phyloP scores from a whole-genome alignment of 1,140 invertebrate genomes.

The Drosophila tsacasi region DNA sequence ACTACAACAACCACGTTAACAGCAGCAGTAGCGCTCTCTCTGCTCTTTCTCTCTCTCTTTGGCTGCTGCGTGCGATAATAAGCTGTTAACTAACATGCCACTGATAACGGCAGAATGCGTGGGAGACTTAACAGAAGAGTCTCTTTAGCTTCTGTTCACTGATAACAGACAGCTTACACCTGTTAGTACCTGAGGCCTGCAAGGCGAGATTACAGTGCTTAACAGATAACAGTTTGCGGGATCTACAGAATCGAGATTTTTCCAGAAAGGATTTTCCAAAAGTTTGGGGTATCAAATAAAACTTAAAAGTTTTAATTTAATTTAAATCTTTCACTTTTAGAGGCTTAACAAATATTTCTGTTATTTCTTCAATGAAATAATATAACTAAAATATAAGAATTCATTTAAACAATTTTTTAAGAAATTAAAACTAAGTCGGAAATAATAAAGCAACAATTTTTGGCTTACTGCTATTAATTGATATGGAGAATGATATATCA shows the following conservation, averaged over 20 bases:
- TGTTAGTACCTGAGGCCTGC: neutral
- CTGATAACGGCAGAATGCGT: neutral
- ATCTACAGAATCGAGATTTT: neutral
- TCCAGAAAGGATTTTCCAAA: neutral
- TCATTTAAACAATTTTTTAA: too few relatives aligned
- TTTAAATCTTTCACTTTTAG: neutral
- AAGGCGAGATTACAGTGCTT: neutral
- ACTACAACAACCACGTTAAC: neutral
- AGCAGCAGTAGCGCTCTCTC: neutral
- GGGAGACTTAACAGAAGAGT: neutral
- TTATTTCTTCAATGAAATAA: neutral
- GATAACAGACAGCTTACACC: constrained; percentile 2
- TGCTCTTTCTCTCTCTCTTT: constrained; percentile 4
- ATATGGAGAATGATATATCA: neutral
- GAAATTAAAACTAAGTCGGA: too few relatives aligned
- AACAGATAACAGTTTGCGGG: neutral
- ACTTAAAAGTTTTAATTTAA: neutral
- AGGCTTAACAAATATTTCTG: neutral
- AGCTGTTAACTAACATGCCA: constrained; percentile 5
- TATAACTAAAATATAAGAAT: too few relatives aligned
- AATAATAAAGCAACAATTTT: too few relatives aligned
- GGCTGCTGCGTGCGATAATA: neutral
- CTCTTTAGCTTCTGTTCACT: neutral
- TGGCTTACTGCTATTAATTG: too few relatives aligned
- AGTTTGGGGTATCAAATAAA: neutral